A percentile compares a stretch with the other conserved stretches of the same genome.
These are phyloP conservation scores for Drosophila suboccidentalis DNA, from an alignment of 2,888 invertebrate genomes.

Conservation along the genomic window DNA sequence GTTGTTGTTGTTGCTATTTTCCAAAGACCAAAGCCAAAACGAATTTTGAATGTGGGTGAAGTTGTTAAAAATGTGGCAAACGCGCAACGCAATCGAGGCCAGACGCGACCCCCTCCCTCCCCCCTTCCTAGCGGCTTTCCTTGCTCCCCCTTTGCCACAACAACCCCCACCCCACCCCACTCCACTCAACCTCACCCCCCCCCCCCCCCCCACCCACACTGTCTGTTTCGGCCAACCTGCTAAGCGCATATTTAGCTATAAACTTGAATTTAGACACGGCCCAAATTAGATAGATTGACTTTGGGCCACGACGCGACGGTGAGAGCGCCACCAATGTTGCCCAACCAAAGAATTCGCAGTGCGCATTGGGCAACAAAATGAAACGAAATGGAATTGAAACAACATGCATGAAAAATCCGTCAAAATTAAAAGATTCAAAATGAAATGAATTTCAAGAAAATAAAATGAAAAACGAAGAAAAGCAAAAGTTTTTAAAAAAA, in stretches of 20 bases:
- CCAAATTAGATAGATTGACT: slow-evolving; percentile 66
- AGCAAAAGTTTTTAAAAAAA: no score
- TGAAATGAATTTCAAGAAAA: neutral
- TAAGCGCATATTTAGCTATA: slow-evolving; percentile 74
- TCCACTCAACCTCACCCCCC: no score
- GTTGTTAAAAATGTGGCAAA: slow-evolving; percentile 74
- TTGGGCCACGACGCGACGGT: slow-evolving; percentile 21
- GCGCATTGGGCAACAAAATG: neutral
- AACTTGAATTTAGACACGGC: slow-evolving; percentile 74
- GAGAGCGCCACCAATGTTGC: slow-evolving; percentile 43
- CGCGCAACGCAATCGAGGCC: slow-evolving; percentile 66
- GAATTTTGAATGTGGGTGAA: slow-evolving; percentile 79
- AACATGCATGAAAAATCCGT: neutral
- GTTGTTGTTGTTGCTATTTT: slow-evolving; percentile 40
- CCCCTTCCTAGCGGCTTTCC: slow-evolving; percentile 19
- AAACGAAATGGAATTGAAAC: slow-evolving; percentile 7
- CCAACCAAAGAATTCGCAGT: slow-evolving; percentile 20
- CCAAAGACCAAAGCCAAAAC: slow-evolving; percentile 70
- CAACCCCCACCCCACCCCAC: no score
- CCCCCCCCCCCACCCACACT: neutral
- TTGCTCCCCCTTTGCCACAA: neutral
- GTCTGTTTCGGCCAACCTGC: slow-evolving; percentile 27
- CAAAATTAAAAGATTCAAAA: neutral
- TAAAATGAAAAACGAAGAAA: neutral
- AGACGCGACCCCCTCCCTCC: slow-evolving; percentile 26